Base-by-base conservation (phyloP, 2,888 invertebrate genomes). In the Chironomus riparius region DNA sequence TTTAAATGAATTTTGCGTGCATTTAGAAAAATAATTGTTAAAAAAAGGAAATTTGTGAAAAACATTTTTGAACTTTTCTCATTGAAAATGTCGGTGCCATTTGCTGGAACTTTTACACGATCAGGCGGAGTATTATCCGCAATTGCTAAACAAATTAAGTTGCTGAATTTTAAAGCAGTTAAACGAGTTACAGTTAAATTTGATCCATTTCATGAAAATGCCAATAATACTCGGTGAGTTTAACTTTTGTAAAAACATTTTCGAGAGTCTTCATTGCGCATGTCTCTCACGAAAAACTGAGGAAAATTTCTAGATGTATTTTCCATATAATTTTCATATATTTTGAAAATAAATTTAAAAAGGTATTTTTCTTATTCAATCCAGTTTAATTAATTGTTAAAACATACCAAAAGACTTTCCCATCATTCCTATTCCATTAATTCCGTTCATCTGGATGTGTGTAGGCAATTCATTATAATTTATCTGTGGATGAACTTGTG, bases 121-220 rank as follows among this genome's bases (percentile, higher is more conserved):
- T 91, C 91, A 0, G 87, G 86, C 22, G 93, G 93, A 77, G 80
- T 92, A 76, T 86, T 89, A 72, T 88, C 91, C 80, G 92, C 93
- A 65, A 91, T 94, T 79, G 85, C 84, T 72, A 91, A 92, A 83
- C 91, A 94, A 83, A 79, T 93, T 75, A 89, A 86, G 81, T 80
- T 82, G 78, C 83, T 95, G 10, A 92, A 91, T 86, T 86, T 95
- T 77, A 92, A 92, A 82, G 92, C 92, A 65, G 91, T 92, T 0
- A 91, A 91, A 80, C 88, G 88, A 83, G 88, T 95, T 77, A 88
- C 88, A 73, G 88, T 94, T 73, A 89, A 90, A 83, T 94, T 95
- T 81, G 95, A 95, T 85, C 95, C 95, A 4, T 95, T 95, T 83
- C 87, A 89, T 79, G 86, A 89, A 79, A 90, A 90, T 83, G 90